Conservation (phyloP, 2,113 vertebrate species). For the Bostrychus sinensis region DNA sequence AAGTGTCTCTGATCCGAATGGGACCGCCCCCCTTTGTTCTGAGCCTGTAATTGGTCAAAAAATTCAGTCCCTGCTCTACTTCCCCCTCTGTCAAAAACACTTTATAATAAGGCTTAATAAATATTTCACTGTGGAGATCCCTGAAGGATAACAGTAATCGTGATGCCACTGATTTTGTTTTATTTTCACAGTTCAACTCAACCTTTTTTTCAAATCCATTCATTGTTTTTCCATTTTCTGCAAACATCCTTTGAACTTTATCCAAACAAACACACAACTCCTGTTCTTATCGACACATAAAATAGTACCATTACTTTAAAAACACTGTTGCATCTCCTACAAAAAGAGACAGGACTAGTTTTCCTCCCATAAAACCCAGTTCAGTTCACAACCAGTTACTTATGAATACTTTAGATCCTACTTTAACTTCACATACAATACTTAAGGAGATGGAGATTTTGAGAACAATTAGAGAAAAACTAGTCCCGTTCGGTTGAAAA, state of each 20-base stretch:
- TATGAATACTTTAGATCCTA: too few relatives aligned
- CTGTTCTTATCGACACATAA: slow-evolving; percentile 43
- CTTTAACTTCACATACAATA: too few relatives aligned
- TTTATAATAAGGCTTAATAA: not conserved
- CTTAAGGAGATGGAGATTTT: too few relatives aligned
- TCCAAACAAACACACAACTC: slow-evolving; percentile 45
- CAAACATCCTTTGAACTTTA: slow-evolving; percentile 6
- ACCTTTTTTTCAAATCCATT: slow-evolving; percentile 26
- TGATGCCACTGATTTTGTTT: slow-evolving; percentile 43
- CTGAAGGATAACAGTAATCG: too few relatives aligned
- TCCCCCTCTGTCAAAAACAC: too few relatives aligned
- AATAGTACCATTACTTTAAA: slow-evolving; percentile 23
- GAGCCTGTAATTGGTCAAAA: too few relatives aligned
- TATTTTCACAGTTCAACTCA: slow-evolving; percentile 63
- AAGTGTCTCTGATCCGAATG: too few relatives aligned
- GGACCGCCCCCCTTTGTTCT: too few relatives aligned
- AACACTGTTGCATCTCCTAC: slow-evolving; percentile 23
- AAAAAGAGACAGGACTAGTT: slow-evolving; percentile 11
- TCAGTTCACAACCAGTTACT: not conserved
- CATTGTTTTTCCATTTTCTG: not conserved
- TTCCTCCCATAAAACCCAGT: slow-evolving; percentile 4
- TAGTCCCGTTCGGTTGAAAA: slow-evolving; percentile 25
- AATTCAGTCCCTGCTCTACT: too few relatives aligned
- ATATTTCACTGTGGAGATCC: too few relatives aligned
- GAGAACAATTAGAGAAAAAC: slow-evolving; percentile 43